phyloP scores from a whole-genome alignment of 2,113 vertebrate genomes.

The Zeus faber region DNA sequence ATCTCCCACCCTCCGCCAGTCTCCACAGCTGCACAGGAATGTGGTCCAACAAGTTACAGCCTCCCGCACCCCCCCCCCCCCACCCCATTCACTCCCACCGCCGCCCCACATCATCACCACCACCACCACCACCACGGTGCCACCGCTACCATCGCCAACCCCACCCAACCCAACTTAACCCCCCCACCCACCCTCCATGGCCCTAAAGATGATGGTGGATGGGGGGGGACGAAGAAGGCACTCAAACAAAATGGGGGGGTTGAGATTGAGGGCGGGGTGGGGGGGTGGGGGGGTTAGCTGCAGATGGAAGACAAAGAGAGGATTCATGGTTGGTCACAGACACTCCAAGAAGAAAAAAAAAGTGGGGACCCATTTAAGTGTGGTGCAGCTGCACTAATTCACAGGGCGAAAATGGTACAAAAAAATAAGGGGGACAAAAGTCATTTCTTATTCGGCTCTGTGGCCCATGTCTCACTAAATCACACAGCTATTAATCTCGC shows the following conservation, averaged over 20 bases:
- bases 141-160: slow-evolving; percentile 48
- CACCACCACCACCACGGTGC: slow-evolving; percentile 31
- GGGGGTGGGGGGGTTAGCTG: slow-evolving; percentile 45
- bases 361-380: slow-evolving; percentile 76
- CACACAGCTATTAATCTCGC: slow-evolving; percentile 16
- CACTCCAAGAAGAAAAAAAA: slow-evolving; percentile 43
- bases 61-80: slow-evolving; percentile 34
- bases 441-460: slow-evolving; percentile 71
- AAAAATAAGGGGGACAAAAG: slow-evolving; percentile 65
- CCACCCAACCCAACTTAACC: slow-evolving; percentile 31
- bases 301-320: slow-evolving; percentile 76
- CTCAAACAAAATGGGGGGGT: slow-evolving; percentile 52
- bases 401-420: slow-evolving; percentile 72
- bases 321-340: slow-evolving; percentile 75
- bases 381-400: slow-evolving; percentile 81
- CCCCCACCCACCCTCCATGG: slow-evolving; percentile 36
- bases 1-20: slow-evolving; percentile 61
- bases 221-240: slow-evolving; percentile 56
- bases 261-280: background rate
- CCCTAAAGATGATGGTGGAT: background rate
- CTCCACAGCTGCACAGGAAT: slow-evolving; percentile 82
- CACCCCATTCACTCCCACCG: slow-evolving; percentile 52
- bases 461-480: slow-evolving; percentile 42
- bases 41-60: slow-evolving; percentile 76
- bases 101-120: slow-evolving; percentile 58